phyloP scores from a whole-genome alignment of 2,797 vertebrate genomes.

The Eleutherodactylus coqui region DNA sequence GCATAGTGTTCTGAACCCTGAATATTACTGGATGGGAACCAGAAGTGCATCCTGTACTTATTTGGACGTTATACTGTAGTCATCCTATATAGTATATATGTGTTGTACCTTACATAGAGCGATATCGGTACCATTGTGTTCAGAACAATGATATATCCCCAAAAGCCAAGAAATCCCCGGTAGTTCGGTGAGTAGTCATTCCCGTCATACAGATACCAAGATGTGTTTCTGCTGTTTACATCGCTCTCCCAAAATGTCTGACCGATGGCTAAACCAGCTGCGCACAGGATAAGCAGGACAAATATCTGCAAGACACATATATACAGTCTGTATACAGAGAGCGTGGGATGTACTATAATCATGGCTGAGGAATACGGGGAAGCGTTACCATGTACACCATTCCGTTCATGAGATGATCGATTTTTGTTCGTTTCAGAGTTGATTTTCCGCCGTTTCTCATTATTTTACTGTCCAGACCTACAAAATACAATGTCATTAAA shows the following conservation, averaged over 20 bases:
- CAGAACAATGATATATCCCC: conserved; percentile 96
- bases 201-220: conserved; percentile 89
- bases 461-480: conserved; percentile 95
- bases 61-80: no score
- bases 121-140: conserved; percentile 99
- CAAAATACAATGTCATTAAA: not conserved
- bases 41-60: no score
- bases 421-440: conserved; percentile 94
- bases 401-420: conserved; percentile 96
- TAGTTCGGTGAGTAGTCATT: conserved; percentile 70
- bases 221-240: conserved; percentile 74
- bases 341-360: not conserved
- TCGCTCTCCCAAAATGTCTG: conserved; percentile 91
- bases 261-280: conserved; percentile 91
- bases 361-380: no score
- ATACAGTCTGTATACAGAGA: not conserved
- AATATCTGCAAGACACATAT: conserved; percentile 83
- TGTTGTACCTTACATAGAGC: conserved; percentile 91
- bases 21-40: no score
- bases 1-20: no score
- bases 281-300: conserved; percentile 81
- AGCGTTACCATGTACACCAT: conserved; percentile 93
- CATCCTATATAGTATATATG: not conserved
- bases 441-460: conserved; percentile 97
- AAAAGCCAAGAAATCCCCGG: conserved; percentile 93